A percentile compares a stretch with the other conserved stretches of the same genome.
Conservation (phyloP, 2,113 vertebrate species). For the Alligator mississippiensis region DNA sequence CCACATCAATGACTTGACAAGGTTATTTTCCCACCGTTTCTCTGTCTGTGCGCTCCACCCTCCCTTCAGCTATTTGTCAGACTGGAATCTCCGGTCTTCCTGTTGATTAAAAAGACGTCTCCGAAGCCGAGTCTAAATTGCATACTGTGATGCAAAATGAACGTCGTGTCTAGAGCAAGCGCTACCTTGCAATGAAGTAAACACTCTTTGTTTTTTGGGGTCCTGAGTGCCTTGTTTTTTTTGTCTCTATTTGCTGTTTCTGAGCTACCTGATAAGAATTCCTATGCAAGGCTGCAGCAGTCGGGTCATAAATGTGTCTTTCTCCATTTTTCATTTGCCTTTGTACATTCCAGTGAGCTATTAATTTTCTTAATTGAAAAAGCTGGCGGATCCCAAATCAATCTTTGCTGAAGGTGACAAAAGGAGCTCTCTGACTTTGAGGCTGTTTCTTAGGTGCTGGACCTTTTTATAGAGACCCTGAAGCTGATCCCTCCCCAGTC, state of each 20-base stretch:
- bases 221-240: not conserved
- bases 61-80: not conserved
- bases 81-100: not conserved
- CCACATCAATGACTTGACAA: not conserved
- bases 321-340: too few relatives aligned
- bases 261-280: not conserved
- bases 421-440: not conserved
- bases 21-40: not conserved
- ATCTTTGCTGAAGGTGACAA: not conserved
- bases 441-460: not conserved
- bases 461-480: not conserved
- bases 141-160: fast-evolving
- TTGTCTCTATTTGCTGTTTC: not conserved
- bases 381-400: not conserved
- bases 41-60: not conserved
- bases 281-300: not conserved
- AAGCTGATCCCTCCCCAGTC: not conserved
- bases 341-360: not conserved
- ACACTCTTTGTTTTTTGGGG: not conserved
- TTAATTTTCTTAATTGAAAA: not conserved
- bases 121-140: not conserved
- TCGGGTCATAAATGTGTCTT: not conserved
- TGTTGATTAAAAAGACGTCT: not conserved
- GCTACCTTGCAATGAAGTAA: not conserved
- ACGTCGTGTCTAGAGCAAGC: not conserved